Percentiles rank a stretch among this genome's conserved stretches.
phyloP scores from a whole-genome alignment of 2,797 vertebrate genomes.

The Neostethus bicornis region DNA sequence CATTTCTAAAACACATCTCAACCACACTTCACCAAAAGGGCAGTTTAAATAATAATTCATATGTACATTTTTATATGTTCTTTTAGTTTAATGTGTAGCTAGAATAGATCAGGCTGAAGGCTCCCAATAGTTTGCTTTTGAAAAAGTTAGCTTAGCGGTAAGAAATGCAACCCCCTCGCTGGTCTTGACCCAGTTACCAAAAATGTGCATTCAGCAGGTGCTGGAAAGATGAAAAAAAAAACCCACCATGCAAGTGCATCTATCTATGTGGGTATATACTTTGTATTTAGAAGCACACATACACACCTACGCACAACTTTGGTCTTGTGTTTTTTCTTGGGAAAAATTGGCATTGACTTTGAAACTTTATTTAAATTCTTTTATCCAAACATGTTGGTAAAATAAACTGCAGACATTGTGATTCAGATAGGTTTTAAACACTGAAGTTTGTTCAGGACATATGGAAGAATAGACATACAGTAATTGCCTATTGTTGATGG shows the following conservation, averaged over 20 bases:
- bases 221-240: slow-evolving; percentile 55
- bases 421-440: slow-evolving; percentile 40
- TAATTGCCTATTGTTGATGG: slow-evolving; percentile 31
- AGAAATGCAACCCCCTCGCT: slow-evolving; percentile 66
- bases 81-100: slow-evolving; percentile 54
- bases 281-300: too few relatives aligned
- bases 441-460: slow-evolving; percentile 50
- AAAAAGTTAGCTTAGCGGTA: slow-evolving; percentile 77
- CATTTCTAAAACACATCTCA: slow-evolving; percentile 14
- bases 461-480: slow-evolving; percentile 46
- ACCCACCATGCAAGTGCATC: slow-evolving; percentile 53
- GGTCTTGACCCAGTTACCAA: slow-evolving; percentile 76
- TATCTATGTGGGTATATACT: too few relatives aligned
- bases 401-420: slow-evolving; percentile 30
- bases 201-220: slow-evolving; percentile 72
- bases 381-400: slow-evolving; percentile 26
- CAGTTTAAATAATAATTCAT: slow-evolving; percentile 48
- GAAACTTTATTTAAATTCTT: slow-evolving; percentile 12
- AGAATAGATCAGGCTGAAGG: slow-evolving; percentile 61
- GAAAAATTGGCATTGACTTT: slow-evolving; percentile 7
- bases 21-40: slow-evolving; percentile 15
- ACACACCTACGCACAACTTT: too few relatives aligned
- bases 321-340: background rate
- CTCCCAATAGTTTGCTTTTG: slow-evolving; percentile 62
- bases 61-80: slow-evolving; percentile 60